These are phyloP conservation scores for Mus spretus DNA, from an alignment of 2,797 vertebrate species.

Conservation along the genomic window DNA sequence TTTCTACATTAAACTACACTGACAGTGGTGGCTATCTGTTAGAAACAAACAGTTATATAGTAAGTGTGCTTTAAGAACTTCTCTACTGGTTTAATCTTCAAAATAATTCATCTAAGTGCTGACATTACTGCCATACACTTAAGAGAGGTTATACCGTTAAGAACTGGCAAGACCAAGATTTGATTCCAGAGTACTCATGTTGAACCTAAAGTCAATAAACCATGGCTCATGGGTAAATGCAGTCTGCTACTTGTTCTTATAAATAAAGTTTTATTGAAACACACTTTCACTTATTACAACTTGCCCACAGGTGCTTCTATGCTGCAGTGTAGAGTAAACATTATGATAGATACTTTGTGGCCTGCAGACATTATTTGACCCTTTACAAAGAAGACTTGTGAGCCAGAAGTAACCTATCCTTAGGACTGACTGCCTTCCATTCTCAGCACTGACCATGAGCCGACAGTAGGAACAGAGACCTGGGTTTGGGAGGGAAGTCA, in stretches of 20 bases:
- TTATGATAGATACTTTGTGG: neutral
- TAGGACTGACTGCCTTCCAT: too few species aligned
- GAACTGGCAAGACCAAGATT: neutral
- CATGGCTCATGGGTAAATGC: neutral
- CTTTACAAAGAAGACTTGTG: neutral
- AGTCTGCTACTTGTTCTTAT: neutral
- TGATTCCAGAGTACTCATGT: neutral
- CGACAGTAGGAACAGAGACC: too few species aligned
- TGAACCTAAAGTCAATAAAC: neutral
- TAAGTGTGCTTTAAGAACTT: neutral
- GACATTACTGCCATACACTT: neutral
- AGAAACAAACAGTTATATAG: neutral
- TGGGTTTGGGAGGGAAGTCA: neutral
- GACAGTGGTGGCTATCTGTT: neutral
- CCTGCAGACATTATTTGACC: neutral
- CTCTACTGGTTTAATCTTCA: neutral
- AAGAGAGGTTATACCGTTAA: neutral
- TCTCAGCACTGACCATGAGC: rapidly evolving
- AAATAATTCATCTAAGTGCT: neutral
- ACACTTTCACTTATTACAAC: neutral
- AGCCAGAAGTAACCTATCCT: neutral
- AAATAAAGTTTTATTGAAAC: constrained; percentile 24
- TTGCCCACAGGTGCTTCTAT: neutral
- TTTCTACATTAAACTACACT: neutral
- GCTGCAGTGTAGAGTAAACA: neutral